phyloP scores from a whole-genome alignment of 2,797 vertebrate species.

The Menidia menidia region DNA sequence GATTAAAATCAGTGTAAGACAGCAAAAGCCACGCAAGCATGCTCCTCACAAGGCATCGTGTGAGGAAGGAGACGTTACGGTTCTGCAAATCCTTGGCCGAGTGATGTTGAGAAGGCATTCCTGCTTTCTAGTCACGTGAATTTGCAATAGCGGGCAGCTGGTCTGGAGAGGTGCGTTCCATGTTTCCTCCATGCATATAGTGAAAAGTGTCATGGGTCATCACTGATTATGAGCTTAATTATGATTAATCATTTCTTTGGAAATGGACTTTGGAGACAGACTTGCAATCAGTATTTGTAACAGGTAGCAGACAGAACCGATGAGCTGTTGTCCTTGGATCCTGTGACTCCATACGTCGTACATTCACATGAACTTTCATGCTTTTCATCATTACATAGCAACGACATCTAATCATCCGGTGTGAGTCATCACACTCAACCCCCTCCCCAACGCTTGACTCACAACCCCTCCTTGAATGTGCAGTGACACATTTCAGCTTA shows the following conservation, averaged over 20 bases:
- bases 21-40: no score
- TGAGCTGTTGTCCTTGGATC: neutral
- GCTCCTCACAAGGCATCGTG: neutral
- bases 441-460: conserved; percentile 13
- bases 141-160: neutral
- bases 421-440: conserved; percentile 63
- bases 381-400: conserved; percentile 60
- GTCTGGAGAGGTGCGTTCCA: neutral
- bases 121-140: neutral
- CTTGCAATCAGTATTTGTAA: conserved; percentile 30
- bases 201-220: neutral
- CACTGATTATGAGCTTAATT: conserved; percentile 10
- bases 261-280: conserved; percentile 4
- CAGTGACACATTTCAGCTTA: conserved; percentile 68
- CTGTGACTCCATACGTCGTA: neutral
- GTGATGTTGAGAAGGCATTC: neutral
- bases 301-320: neutral
- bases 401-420: conserved; percentile 59
- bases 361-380: neutral
- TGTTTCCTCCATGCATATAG: neutral
- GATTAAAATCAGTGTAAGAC: no score
- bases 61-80: neutral
- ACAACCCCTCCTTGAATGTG: conserved; percentile 45
- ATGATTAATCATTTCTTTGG: conserved; percentile 13
- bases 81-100: neutral